Evolutionary conservation across 2,797 vertebrate genomes (phyloP).

Genomic region (Propithecus perrieri): DNA sequence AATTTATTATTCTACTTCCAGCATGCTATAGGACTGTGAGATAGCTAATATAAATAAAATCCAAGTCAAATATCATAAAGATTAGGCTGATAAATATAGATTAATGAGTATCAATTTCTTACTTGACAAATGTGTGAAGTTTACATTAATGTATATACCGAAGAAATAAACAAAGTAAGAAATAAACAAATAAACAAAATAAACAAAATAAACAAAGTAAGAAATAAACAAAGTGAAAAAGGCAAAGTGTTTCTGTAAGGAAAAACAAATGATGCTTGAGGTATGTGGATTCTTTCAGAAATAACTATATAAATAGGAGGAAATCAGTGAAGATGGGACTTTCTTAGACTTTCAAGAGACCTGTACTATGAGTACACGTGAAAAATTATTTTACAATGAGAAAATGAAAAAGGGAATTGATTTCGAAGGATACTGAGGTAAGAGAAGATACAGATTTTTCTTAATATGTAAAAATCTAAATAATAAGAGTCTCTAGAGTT

Average conservation of each 20-base stretch:
- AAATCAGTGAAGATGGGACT: not conserved
- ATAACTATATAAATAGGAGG: not conserved
- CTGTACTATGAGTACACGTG: not conserved
- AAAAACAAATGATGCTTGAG: not conserved
- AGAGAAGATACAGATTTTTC: not conserved
- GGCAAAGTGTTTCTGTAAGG: not conserved
- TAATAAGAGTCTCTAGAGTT: not conserved
- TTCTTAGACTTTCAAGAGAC: not conserved
- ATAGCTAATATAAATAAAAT: not conserved
- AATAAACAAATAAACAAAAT: too few relatives aligned
- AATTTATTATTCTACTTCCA: not conserved
- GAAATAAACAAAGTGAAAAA: not conserved
- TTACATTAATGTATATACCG: not conserved
- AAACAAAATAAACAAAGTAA: not conserved
- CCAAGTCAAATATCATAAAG: not conserved
- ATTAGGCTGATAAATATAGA: not conserved
- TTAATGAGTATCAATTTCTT: not conserved
- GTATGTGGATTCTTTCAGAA: not conserved
- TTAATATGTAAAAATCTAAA: not conserved
- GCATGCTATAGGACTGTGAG: not conserved
- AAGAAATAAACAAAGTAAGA: not conserved
- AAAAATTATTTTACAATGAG: not conserved
- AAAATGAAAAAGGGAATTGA: conserved; percentile 5
- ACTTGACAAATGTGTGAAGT: not conserved
- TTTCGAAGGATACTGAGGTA: not conserved